Base-by-base conservation (phyloP, 2,888 invertebrate genomes). In the Andrena dorsata region DNA sequence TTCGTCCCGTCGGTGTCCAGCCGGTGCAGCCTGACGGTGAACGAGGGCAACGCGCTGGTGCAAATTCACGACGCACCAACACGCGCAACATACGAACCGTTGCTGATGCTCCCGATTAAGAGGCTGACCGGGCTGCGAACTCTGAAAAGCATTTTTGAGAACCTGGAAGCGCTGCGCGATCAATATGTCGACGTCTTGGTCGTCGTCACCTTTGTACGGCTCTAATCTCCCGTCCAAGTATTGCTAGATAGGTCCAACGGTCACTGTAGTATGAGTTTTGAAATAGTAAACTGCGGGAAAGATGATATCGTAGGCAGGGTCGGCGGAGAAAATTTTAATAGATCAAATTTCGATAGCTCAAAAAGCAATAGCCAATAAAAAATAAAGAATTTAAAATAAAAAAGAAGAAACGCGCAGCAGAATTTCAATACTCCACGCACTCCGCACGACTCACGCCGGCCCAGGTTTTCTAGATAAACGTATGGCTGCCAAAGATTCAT, bases 1-100 rank as follows among this genome's bases (percentile, higher is more conserved):
- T 97, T 94, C 90, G 95, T 95, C 51, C 97, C 97, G 0, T 95
- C 95, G 88, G 96, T 96, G 0, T 95, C 96, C 5, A 96, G 97
- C 13, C 95, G 96, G 0, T 97, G 95, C 90, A 95, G 95, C 65
- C 91, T 97, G 66, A 95, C 95, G 2, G 90, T 97, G 28, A 96
- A 96, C 90, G 97, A 97, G 91, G 96, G 96, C 0, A 92, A 94
- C 41, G 96, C 97, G 0, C 95, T 96, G 61, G 94, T 97, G 20
- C 94, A 95, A 58, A 94, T 94, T 61, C 96, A 97, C 90, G 89
- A 90, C n/a, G 95, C 95, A 26, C 95, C 95, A 23, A 93, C 95
- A 47, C 94, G 94, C 69, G 90, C 92, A 53, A 90, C 93, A 53
- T 95, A 95, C 85, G 92, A 95, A 70, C 94, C 94, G 26, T 94